phyloP scores from a whole-genome alignment of 2,888 invertebrate genomes.

The Sphaerolaimus hirsutus region DNA sequence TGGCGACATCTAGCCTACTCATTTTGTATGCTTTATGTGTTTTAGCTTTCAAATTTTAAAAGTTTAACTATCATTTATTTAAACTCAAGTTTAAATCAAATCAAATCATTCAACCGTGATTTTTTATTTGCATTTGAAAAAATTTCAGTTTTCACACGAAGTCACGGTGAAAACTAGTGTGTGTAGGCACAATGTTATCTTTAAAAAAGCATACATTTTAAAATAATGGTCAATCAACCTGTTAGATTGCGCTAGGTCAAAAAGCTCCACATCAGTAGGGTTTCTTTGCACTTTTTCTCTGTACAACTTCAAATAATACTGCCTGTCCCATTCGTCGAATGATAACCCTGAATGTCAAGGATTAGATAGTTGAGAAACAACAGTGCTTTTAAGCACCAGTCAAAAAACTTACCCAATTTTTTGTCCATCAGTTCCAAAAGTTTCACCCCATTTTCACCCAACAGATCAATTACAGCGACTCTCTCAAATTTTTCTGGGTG shows the following conservation, averaged over 20 bases:
- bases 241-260: conserved; percentile 89
- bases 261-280: conserved; percentile 87
- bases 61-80: no score
- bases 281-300: conserved; percentile 54
- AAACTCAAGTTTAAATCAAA: no score
- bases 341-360: conserved; percentile 43
- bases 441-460: conserved; percentile 48
- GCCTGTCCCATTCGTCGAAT: conserved; percentile 72
- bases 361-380: neutral
- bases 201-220: no score
- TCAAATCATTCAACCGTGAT: no score
- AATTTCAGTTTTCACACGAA: no score
- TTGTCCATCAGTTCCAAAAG: conserved; percentile 52
- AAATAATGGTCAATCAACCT: conserved; percentile 28
- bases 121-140: no score
- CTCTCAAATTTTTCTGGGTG: conserved; percentile 38
- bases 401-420: conserved; percentile 38
- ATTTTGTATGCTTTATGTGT: no score
- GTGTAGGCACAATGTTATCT: no score
- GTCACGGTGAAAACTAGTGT: no score
- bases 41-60: no score
- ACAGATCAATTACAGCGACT: conserved; percentile 60
- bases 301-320: conserved; percentile 67
- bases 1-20: no score
- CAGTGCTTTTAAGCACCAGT: neutral